Evolutionary conservation across 2,888 invertebrate genomes (phyloP).

Genomic region (Temnothorax unifasciatus): DNA sequence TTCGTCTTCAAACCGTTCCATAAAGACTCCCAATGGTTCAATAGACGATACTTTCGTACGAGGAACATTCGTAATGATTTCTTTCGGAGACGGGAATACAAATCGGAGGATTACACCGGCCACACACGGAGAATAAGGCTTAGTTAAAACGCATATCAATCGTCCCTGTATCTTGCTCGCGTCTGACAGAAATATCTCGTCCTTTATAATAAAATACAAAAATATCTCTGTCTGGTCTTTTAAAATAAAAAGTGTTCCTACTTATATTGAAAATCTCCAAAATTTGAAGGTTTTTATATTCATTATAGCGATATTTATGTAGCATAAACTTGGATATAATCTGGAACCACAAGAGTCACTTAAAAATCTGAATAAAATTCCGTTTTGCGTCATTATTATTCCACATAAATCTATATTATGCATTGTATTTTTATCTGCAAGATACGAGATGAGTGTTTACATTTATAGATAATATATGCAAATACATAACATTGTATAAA

Average conservation of each 20-base stretch:
- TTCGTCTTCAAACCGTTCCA: constrained; percentile 11
- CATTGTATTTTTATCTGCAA: not conserved
- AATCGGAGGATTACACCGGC: constrained; percentile 34
- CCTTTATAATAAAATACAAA: constrained; percentile 11
- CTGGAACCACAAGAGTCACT: not conserved
- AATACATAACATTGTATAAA: not conserved
- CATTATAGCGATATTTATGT: not conserved
- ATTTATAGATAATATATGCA: not conserved
- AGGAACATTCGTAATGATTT: constrained; percentile 36
- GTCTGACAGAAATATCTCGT: constrained; percentile 7
- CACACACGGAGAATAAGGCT: not conserved
- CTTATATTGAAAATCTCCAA: not conserved
- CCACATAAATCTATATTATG: not conserved
- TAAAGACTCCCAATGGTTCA: constrained; percentile 29
- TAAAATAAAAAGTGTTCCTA: not conserved
- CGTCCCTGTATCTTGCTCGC: constrained; percentile 1
- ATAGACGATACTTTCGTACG: constrained; percentile 21
- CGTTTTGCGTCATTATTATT: not conserved
- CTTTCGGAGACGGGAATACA: constrained; percentile 26
- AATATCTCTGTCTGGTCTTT: not conserved
- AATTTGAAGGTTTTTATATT: not conserved
- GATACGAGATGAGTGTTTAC: not conserved
- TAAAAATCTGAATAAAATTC: constrained; percentile 25
- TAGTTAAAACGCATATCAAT: constrained; percentile 34
- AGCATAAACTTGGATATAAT: constrained; percentile 6